These are phyloP conservation scores for Plecturocebus donacophilus DNA, from an alignment of 2,113 vertebrate species.

Conservation along the genomic window DNA sequence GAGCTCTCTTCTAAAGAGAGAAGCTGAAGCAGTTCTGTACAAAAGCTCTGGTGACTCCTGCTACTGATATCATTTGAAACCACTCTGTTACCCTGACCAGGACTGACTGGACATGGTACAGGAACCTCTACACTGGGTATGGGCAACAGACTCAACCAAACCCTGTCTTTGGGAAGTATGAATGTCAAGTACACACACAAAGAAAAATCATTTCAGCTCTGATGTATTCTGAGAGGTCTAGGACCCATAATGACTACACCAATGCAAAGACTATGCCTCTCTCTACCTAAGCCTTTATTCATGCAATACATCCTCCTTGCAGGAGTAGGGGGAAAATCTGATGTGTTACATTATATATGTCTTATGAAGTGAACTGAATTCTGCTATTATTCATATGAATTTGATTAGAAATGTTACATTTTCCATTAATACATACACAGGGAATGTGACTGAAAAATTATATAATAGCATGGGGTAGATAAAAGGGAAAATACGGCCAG, in stretches of 20 bases:
- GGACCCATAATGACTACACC: neutral
- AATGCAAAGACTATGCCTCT: neutral
- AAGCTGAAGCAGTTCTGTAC: neutral
- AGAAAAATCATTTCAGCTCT: neutral
- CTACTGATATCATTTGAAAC: neutral
- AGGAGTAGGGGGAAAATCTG: neutral
- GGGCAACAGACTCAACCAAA: neutral
- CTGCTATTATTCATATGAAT: neutral
- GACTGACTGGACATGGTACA: neutral
- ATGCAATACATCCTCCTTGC: neutral
- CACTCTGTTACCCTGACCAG: neutral
- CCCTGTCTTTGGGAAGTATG: neutral
- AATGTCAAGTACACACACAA: neutral
- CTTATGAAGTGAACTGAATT: neutral
- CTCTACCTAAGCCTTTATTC: neutral
- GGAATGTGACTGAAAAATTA: neutral
- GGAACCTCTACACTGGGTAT: neutral
- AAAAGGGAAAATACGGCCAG: neutral
- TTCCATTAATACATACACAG: neutral
- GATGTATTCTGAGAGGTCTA: neutral
- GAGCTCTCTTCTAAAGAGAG: neutral
- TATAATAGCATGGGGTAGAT: neutral
- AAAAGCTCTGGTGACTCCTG: neutral
- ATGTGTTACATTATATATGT: neutral
- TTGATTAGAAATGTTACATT: conserved; percentile 13